These are phyloP conservation scores for Gnatocerus cornutus DNA, from an alignment of 2,888 invertebrate species.

Conservation along the genomic window DNA sequence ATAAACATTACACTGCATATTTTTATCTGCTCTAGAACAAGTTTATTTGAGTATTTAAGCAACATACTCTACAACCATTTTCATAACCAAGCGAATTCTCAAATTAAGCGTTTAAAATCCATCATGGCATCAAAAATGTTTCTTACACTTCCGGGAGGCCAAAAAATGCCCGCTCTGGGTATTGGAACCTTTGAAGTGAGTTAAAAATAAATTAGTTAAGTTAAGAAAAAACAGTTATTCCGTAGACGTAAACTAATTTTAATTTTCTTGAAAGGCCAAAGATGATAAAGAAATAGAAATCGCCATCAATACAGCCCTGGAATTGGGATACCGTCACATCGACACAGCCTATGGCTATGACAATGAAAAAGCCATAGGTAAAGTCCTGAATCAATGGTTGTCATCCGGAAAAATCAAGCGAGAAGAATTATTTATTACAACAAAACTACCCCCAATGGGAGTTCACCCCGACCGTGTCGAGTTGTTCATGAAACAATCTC, in stretches of 20 bases:
- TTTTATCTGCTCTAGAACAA: too few relatives aligned
- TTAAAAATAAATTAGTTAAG: too few relatives aligned
- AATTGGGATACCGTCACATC: slow-evolving; percentile 86
- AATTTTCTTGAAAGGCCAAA: not conserved
- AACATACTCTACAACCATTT: too few relatives aligned
- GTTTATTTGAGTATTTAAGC: too few relatives aligned
- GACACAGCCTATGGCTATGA: slow-evolving; percentile 74
- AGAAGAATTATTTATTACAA: slow-evolving; percentile 86
- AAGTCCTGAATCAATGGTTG: slow-evolving; percentile 81
- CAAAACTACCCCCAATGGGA: slow-evolving; percentile 82
- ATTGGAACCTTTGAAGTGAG: too few relatives aligned
- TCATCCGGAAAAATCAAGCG: slow-evolving; percentile 78
- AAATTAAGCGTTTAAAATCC: too few relatives aligned
- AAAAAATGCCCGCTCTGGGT: too few relatives aligned
- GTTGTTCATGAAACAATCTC: slow-evolving; percentile 54
- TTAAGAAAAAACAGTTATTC: not conserved
- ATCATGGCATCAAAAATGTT: too few relatives aligned
- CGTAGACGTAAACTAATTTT: not conserved
- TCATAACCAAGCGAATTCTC: too few relatives aligned
- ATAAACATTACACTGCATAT: too few relatives aligned
- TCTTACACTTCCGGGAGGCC: too few relatives aligned
- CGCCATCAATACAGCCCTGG: slow-evolving; percentile 80
- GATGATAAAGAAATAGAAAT: slow-evolving; percentile 73
- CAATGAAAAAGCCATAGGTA: slow-evolving; percentile 84
- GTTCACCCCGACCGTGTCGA: slow-evolving; percentile 72